Percentiles rank a stretch among this genome's conserved stretches.
Evolutionary conservation across 2,113 vertebrate species (phyloP).

Genomic region (Hypanus sabinus): DNA sequence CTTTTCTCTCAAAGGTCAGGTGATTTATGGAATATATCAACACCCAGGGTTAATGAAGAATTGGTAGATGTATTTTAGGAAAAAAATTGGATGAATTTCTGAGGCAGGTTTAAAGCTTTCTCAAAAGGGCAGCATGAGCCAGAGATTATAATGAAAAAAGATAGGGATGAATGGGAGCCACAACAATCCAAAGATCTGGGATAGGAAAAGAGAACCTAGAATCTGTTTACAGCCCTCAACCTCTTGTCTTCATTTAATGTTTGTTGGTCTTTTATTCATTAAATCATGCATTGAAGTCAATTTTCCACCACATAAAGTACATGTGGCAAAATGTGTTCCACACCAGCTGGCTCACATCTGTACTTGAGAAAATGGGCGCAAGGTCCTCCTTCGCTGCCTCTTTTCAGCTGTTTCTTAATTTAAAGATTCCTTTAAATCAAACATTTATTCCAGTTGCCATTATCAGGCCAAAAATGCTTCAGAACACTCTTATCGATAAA

Average conservation of each 20-base stretch:
- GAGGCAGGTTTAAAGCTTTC: neutral
- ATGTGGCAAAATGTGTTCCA: neutral
- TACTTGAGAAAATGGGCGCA: neutral
- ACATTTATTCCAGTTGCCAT: neutral
- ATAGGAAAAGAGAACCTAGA: neutral
- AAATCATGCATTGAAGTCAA: neutral
- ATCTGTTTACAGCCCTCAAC: neutral
- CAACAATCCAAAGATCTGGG: neutral
- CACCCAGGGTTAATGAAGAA: neutral
- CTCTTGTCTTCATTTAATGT: neutral
- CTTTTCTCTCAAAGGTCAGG: neutral
- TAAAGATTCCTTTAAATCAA: neutral
- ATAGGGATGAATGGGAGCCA: too few species aligned
- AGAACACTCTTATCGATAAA: neutral
- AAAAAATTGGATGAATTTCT: neutral
- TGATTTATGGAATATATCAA: slow-evolving; percentile 10
- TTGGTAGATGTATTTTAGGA: neutral
- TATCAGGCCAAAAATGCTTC: neutral
- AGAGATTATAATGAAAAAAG: neutral
- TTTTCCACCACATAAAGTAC: neutral
- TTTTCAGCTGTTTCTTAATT: neutral
- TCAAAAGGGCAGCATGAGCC: neutral
- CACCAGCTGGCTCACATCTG: neutral
- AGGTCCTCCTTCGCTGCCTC: neutral
- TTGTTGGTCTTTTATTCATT: neutral